Base-by-base conservation (phyloP, 1,140 invertebrate genomes). In the Hypothenemus hampei region DNA sequence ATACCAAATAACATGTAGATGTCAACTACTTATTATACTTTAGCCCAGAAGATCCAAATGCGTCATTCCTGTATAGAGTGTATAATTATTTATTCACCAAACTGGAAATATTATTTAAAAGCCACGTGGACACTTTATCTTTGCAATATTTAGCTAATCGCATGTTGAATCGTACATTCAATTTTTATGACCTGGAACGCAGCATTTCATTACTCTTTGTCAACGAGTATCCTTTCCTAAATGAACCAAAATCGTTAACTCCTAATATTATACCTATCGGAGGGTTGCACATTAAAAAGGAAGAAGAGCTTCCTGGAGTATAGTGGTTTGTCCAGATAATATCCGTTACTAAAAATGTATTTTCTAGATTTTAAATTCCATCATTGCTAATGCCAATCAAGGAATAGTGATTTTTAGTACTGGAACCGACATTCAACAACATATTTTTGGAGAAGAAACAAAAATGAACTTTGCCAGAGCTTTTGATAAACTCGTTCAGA, bases 251-350 rank as follows among this genome's bases (percentile, higher is more conserved):
- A 33, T 68, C 75, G 5, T 44, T 76, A 20, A 58, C 74, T 4
- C 75, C 77, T n/a, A 75, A 76, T 59, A 66, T 79, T 1, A 71
- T 81, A 15, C 72, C 77, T 60, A 72, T 81, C 4, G 78, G 76
- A 18, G 78, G 78, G 0, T 57, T 80, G 5, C 78, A 80, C 57
- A 71, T 73, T 24, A 67, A 70, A 55, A 59, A 46, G 8, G 53
- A 63, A 16, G 64, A 67, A 31, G 41, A 44, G 15, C 41, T 67
- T 20, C 60, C 63, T 7, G 29, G 58, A n/a, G 61, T 65, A 21
- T n/a, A n/a, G n/a, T n/a, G n/a, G n/a, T 29, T 48, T n/a, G 5
- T 23, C 18, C 11, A 16, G 19, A 3, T 46, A 20, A 21, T 43
- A 20, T 8, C 22, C 19, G n/a, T 16, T 37, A 3, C 35, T 43